A percentile compares a stretch with the other conserved stretches of the same genome.
Evolutionary conservation across 1,140 invertebrate species (phyloP).

Genomic region (Sycophila sp.): DNA sequence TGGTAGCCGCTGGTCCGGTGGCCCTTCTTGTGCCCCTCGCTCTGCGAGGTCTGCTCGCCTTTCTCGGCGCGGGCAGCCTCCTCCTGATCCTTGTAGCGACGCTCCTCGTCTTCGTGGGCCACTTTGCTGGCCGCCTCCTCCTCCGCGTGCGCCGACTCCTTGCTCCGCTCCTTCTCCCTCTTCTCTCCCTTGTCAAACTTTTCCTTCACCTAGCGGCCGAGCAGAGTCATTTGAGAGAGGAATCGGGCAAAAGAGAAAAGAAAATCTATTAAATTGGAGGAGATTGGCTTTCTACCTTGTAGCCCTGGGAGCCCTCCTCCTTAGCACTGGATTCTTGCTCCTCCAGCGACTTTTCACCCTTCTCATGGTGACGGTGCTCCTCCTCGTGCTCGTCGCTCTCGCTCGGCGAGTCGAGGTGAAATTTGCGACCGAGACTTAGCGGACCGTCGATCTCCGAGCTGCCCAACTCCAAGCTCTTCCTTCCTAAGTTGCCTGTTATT

Average conservation of each 20-base stretch:
- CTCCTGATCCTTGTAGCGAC: slow-evolving; percentile 64
- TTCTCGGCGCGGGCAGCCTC: slow-evolving; percentile 64
- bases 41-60: slow-evolving; percentile 68
- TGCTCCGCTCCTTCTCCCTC: slow-evolving; percentile 65
- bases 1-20: slow-evolving; percentile 75
- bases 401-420: too few species aligned
- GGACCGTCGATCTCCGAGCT: too few species aligned
- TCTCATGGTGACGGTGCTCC: slow-evolving; percentile 3
- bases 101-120: slow-evolving; percentile 66
- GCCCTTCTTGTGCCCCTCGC: slow-evolving; percentile 71
- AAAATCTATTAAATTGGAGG: not conserved
- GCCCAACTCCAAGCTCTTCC: too few species aligned
- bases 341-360: not conserved
- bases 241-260: not conserved
- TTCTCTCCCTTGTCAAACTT: slow-evolving; percentile 69
- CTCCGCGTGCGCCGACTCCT: slow-evolving; percentile 68
- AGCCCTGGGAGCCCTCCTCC: slow-evolving; percentile 1
- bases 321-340: slow-evolving; percentile 10
- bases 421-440: too few species aligned
- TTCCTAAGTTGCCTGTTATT: too few species aligned
- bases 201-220: slow-evolving; percentile 55
- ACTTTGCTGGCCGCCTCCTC: slow-evolving; percentile 66
- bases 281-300: slow-evolving; percentile 20
- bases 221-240: too few species aligned
- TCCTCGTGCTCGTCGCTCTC: not conserved